These are phyloP conservation scores for Sarcophaga caerulescens DNA, from an alignment of 2,888 invertebrate genomes.

Conservation along the genomic window DNA sequence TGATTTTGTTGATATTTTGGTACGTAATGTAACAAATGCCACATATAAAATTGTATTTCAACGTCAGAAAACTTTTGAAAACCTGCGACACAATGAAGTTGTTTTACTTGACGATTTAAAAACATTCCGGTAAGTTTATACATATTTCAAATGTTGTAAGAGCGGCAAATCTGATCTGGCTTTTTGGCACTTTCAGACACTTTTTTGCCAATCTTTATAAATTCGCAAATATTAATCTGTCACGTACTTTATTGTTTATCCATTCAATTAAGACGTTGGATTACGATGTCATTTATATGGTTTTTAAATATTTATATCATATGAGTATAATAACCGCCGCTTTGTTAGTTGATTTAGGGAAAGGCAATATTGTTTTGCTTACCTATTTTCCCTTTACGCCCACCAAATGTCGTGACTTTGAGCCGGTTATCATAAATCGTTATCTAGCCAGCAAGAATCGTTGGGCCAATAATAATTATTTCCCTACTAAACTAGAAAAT, in stretches of 20 bases:
- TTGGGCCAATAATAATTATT: constrained; percentile 71
- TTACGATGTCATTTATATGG: constrained; percentile 46
- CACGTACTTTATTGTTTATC: constrained; percentile 35
- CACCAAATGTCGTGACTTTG: constrained; percentile 69
- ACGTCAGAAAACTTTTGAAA: background rate
- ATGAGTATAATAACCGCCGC: constrained; percentile 72
- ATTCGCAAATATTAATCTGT: constrained; percentile 33
- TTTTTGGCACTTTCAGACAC: constrained; percentile 10
- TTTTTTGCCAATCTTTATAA: constrained; percentile 17
- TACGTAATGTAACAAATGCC: background rate
- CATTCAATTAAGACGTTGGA: constrained; percentile 23
- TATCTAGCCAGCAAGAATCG: constrained; percentile 37
- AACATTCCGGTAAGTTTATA: constrained; percentile 40
- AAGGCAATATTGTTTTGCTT: constrained; percentile 69
- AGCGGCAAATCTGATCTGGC: background rate
- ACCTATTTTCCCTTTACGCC: constrained; percentile 74
- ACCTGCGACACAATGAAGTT: constrained; percentile 26
- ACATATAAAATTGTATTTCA: constrained; percentile 21
- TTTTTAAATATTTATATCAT: constrained; percentile 71
- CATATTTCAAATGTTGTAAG: too few species aligned
- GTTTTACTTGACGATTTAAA: constrained; percentile 36
- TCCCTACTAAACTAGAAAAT: constrained; percentile 72
- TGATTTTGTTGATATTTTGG: constrained; percentile 26
- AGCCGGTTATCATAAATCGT: constrained; percentile 71
- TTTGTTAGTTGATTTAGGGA: constrained; percentile 58